Conservation (phyloP, 2,888 invertebrate genomes). For the Hypolimnas misippus region DNA sequence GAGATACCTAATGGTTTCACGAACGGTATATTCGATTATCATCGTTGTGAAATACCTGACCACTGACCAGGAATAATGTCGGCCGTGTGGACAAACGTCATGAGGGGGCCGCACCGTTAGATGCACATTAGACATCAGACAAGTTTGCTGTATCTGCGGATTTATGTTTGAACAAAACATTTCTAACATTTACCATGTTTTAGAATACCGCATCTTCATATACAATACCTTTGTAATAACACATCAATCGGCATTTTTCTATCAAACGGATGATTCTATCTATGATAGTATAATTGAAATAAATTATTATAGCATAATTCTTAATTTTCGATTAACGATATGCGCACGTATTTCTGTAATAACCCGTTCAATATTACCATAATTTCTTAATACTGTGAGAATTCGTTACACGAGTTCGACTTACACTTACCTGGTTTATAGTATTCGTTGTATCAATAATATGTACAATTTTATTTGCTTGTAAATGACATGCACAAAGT, state of each 20-base stretch:
- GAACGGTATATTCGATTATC: slow-evolving; percentile 39
- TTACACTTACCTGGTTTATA: too few relatives aligned
- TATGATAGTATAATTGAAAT: too few relatives aligned
- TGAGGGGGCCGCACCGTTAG: slow-evolving; percentile 44
- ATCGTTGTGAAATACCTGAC: slow-evolving; percentile 34
- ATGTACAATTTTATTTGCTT: too few relatives aligned
- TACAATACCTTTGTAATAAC: not conserved
- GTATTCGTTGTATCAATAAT: too few relatives aligned
- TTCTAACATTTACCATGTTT: slow-evolving; percentile 13
- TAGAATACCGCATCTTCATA: slow-evolving; percentile 1
- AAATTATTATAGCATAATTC: too few relatives aligned
- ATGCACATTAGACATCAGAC: slow-evolving; percentile 31
- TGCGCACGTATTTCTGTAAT: too few relatives aligned
- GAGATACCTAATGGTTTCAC: slow-evolving; percentile 28
- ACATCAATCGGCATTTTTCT: not conserved
- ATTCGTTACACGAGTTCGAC: too few relatives aligned
- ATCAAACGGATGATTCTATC: too few relatives aligned
- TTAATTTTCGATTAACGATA: too few relatives aligned
- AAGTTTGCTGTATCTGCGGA: not conserved
- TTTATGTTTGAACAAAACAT: slow-evolving; percentile 27
- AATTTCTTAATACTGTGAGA: too few relatives aligned
- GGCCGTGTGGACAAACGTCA: slow-evolving; percentile 41
- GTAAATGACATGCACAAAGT: too few relatives aligned
- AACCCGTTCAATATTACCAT: too few relatives aligned
- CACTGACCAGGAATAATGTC: slow-evolving; percentile 30